These are phyloP conservation scores for Saxidomus purpurata DNA, from an alignment of 1,140 invertebrate species.

Conservation along the genomic window DNA sequence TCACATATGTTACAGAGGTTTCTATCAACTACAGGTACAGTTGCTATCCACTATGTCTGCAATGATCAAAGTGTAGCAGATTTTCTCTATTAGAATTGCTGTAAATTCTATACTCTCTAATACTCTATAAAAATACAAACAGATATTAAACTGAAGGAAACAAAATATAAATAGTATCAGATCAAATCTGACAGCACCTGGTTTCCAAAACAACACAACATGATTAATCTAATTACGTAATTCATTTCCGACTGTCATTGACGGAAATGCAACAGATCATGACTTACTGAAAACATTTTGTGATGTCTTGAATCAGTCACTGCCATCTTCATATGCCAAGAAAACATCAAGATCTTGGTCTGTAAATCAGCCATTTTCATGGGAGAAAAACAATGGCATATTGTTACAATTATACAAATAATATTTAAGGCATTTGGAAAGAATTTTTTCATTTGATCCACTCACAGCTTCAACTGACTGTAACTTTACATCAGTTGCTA, in stretches of 20 bases:
- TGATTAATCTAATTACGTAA: neutral
- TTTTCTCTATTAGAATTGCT: neutral
- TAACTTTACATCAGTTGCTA: too few species aligned
- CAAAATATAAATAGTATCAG: neutral
- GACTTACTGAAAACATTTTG: neutral
- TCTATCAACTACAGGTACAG: neutral
- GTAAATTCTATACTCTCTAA: neutral
- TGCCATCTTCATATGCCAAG: neutral
- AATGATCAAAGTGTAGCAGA: neutral
- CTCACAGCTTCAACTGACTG: too few species aligned
- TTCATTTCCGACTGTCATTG: neutral
- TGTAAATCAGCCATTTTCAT: neutral
- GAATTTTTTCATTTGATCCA: too few species aligned
- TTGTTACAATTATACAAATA: too few species aligned
- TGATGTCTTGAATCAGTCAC: neutral
- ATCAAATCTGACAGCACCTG: neutral
- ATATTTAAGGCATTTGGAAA: too few species aligned
- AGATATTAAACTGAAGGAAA: neutral
- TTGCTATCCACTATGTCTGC: neutral
- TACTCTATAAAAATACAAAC: neutral
- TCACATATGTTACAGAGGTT: neutral
- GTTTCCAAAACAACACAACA: neutral
- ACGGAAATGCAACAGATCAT: neutral
- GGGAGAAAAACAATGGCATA: neutral
- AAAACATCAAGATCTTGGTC: neutral